These are phyloP conservation scores for Artibeus lituratus DNA, from an alignment of 2,797 vertebrate species.

Conservation along the genomic window DNA sequence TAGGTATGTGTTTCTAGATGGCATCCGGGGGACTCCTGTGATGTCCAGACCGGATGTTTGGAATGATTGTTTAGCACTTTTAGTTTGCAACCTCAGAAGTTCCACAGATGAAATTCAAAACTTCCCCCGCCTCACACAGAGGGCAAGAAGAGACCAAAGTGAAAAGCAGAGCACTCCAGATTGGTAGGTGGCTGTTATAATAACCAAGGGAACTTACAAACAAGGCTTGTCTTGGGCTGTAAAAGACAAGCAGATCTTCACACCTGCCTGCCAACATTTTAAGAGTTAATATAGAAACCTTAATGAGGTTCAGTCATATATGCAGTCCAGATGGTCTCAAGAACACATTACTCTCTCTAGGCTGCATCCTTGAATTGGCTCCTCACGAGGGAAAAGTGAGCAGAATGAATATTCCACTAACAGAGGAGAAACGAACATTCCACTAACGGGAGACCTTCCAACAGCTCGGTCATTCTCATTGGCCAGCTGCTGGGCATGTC, in stretches of 20 bases:
- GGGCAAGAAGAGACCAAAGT: not conserved
- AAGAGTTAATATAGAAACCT: not conserved
- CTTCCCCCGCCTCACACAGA: rapidly evolving
- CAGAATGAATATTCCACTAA: not conserved
- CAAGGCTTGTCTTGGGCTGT: not conserved
- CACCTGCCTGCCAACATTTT: not conserved
- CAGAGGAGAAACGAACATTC: not conserved
- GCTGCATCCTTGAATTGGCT: not conserved
- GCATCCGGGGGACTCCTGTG: not conserved
- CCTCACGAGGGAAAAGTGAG: not conserved
- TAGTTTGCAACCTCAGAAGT: not conserved
- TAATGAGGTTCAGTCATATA: not conserved
- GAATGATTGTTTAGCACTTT: not conserved
- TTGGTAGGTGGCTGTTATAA: not conserved
- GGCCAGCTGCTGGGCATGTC: not conserved
- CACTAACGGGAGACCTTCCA: not conserved
- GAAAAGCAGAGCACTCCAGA: not conserved
- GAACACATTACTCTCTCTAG: not conserved
- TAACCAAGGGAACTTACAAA: not conserved
- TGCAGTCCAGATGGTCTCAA: not conserved
- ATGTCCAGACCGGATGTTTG: not conserved
- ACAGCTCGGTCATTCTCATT: not conserved
- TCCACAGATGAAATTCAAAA: not conserved
- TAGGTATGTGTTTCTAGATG: not conserved
- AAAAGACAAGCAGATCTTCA: not conserved